These are phyloP conservation scores for Hartigia nigra DNA, from an alignment of 2,888 invertebrate genomes.

Conservation along the genomic window DNA sequence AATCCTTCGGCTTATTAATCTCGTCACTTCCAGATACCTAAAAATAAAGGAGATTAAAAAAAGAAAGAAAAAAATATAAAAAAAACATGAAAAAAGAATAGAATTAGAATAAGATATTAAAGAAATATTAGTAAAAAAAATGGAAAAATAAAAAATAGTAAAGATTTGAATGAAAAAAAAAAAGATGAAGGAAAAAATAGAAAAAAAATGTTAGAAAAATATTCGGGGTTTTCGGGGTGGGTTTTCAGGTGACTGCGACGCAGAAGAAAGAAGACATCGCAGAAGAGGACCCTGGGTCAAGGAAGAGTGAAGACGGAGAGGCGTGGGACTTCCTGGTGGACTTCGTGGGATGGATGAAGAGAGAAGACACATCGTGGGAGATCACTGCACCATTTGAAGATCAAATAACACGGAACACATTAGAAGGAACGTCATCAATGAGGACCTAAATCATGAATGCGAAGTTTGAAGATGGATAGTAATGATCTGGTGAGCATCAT, in stretches of 20 bases:
- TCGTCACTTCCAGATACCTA: not conserved
- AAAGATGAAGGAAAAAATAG: conserved; percentile 4
- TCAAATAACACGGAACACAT: not conserved
- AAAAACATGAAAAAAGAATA: conserved; percentile 11
- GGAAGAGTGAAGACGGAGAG: conserved; percentile 20
- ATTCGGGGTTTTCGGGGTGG: conserved; percentile 13
- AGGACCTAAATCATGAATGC: not conserved
- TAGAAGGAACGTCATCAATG: not conserved
- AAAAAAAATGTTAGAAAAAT: conserved; percentile 10
- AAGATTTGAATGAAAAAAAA: not conserved
- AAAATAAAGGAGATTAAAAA: conserved; percentile 13
- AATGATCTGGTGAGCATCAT: not conserved
- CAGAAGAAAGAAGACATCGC: conserved; percentile 16
- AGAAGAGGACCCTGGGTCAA: conserved; percentile 10
- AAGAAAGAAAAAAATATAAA: conserved; percentile 12
- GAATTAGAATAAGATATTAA: conserved; percentile 1
- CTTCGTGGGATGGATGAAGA: conserved; percentile 3
- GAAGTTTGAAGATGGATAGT: not conserved
- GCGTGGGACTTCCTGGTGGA: not conserved
- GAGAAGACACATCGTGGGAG: not conserved
- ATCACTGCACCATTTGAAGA: not conserved
- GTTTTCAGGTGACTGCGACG: conserved; percentile 16
- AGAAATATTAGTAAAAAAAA: no score
- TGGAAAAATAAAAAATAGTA: conserved; percentile 10
- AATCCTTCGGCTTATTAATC: not conserved